Evolutionary conservation across 1,140 invertebrate genomes (phyloP), one percentile per base, ranked within the genome.

Genomic region (Anthonomus grandis): DNA sequence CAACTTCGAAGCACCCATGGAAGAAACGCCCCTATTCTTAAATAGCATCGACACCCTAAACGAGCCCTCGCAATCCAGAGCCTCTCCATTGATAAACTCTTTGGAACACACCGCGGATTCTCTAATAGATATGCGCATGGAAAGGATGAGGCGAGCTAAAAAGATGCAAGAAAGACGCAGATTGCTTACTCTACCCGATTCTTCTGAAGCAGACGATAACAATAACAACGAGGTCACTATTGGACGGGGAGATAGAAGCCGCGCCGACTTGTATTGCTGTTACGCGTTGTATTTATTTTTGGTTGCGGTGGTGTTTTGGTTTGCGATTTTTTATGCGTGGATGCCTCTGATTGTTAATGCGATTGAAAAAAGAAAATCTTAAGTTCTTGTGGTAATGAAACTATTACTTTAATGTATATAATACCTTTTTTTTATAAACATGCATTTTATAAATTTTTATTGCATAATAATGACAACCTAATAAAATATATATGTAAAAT

Each of bases 251-350:
- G 24, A 17, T 12, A 47, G 21, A 13, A n/a, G 34, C 3, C 12
- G 21, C 10, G 19, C 13, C n/a, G 34, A 42, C 9, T 21, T 42
- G 15, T 44, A 52, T 9, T 23, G 6, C 9, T 44, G 37, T 17
- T 31, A 52, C 15, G 10, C 21, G 8, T 6, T 25, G 18, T 52
- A 52, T 18, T 52, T 52, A 9, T 4, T 9, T 5, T 10, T 42
- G 22, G 22, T 42, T 12, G 18, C 34, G 2, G 18, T 8, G 5
- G 38, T 25, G 2, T 42, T 42, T 31, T 31, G 18, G 8, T 42
- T 52, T 31, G 50, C 50, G 2, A 27, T 39, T 22, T 15, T 42
- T 34, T 52, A 52, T 9, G 50, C 34, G 4, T 52, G 50, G 50
- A 1, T 41, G n/a, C 50, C 50, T 2, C 25, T 52, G 1, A 36